Conservation (phyloP, 2,113 vertebrate species). For the Melanerpes aurifrons region DNA sequence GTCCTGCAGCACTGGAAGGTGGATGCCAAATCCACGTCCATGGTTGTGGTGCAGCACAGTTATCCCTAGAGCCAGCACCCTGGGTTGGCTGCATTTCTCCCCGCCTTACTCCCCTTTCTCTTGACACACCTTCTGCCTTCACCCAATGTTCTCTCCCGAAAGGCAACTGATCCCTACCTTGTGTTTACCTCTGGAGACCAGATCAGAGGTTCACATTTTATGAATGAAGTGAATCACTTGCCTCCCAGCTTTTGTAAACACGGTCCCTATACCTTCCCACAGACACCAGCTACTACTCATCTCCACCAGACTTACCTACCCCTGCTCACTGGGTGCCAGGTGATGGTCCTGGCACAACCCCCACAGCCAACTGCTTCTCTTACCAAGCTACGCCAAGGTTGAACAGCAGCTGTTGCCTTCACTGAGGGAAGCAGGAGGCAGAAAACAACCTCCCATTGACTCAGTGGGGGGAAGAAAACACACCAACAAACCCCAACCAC, state of each 20-base stretch:
- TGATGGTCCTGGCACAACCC: background rate
- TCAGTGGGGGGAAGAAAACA: background rate
- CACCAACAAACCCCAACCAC: constrained; percentile 17
- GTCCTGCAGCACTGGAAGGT: too few species aligned
- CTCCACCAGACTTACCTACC: background rate
- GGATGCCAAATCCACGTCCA: background rate
- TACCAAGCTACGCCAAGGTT: background rate
- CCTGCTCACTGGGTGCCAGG: background rate
- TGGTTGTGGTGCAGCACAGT: background rate
- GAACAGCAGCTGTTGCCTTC: background rate
- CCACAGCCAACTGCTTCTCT: background rate
- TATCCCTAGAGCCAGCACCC: background rate
- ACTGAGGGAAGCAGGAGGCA: background rate
- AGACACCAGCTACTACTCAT: background rate
- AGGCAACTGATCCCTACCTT: background rate
- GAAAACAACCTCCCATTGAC: constrained; percentile 53
- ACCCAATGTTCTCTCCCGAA: background rate
- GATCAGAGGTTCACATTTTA: constrained; percentile 17
- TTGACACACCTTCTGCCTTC: background rate
- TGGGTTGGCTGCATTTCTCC: accelerated
- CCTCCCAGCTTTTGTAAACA: constrained; percentile 10
- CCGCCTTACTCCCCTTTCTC: background rate
- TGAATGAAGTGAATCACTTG: constrained; percentile 26
- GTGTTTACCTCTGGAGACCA: background rate
- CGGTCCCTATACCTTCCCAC: background rate